Conservation (phyloP, 2,113 vertebrate genomes). For the Sterna hirundo region DNA sequence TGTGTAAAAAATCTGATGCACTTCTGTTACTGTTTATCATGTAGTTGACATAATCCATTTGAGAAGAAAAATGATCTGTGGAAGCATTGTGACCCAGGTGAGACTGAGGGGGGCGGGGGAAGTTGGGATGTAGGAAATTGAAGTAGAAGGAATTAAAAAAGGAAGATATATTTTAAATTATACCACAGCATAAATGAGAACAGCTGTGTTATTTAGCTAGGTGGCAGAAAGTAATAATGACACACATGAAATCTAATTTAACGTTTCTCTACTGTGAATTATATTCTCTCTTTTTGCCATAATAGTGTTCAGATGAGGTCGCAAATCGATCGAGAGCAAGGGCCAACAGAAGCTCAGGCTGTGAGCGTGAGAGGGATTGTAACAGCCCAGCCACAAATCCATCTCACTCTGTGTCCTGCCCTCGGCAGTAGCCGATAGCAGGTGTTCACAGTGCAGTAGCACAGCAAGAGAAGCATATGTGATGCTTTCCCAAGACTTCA, state of each 20-base stretch:
- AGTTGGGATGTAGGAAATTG: not conserved
- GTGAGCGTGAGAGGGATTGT: not conserved
- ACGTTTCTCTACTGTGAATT: not conserved
- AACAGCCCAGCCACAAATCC: not conserved
- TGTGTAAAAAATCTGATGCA: not conserved
- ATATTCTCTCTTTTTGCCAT: not conserved
- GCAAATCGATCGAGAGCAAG: not conserved
- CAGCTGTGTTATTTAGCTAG: not conserved
- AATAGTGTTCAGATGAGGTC: not conserved
- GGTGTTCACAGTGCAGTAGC: not conserved
- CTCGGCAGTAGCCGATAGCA: not conserved
- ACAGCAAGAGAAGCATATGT: not conserved
- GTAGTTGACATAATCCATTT: not conserved
- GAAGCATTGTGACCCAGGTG: not conserved
- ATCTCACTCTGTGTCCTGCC: accelerated
- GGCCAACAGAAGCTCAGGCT: not conserved
- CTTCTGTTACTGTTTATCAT: not conserved
- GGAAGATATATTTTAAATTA: not conserved
- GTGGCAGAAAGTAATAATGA: not conserved
- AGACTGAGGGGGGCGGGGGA: not conserved
- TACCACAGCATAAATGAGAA: not conserved
- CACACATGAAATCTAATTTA: not conserved
- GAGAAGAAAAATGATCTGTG: not conserved
- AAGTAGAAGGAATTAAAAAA: not conserved
- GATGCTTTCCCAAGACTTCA: not conserved